Evolutionary conservation across 1,140 invertebrate genomes (phyloP), one percentile per base, ranked within the genome.

Genomic region (Magallana gigas): DNA sequence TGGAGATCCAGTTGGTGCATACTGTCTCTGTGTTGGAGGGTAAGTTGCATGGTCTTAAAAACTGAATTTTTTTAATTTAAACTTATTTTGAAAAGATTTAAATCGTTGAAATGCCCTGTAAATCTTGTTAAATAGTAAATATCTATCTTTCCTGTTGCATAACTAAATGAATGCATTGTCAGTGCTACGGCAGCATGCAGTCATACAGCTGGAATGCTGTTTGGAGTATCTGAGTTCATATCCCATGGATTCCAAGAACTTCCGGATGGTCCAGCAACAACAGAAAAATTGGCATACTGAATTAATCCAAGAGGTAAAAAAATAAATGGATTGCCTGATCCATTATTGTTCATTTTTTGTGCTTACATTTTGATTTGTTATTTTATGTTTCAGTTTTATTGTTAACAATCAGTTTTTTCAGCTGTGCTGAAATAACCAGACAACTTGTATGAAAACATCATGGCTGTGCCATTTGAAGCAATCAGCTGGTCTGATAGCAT

Each of bases 401-500:
- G 8, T 62, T 62, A 62, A 23, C 23, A 62, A 6, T 14, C 12
- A 62, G 60, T 62, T 62, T 62, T 62, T 62, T 62, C 60, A 60
- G 59, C 59, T 60, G 59, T 60, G 59, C 59, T 60, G 59, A 60
- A 60, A 60, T 60, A 60, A 60, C 59, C 59, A 60, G 59, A 60
- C 59, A 60, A 60, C 59, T 60, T 60, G 59, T 60, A 12, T 23
- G 23, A 23, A 23, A 23, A 23, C 60, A 62, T 62, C 60, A 62
- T 62, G 8, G 14, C 60, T 62, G 60, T 62, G 60, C 60, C 60
- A 62, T 62, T 62, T 62, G 11, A 62, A 14, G 60, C 18, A 62
- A 48, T 62, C 18, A 62, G 60, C 60, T 16, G 60, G 60, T 16
- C 60, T 62, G 8, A 62, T 62, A 62, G 60, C 8, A 62, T 62